A percentile compares a stretch with the other conserved stretches of the same genome.
Conservation (phyloP, 1,140 invertebrate species). For the Trichonephila inaurata region DNA sequence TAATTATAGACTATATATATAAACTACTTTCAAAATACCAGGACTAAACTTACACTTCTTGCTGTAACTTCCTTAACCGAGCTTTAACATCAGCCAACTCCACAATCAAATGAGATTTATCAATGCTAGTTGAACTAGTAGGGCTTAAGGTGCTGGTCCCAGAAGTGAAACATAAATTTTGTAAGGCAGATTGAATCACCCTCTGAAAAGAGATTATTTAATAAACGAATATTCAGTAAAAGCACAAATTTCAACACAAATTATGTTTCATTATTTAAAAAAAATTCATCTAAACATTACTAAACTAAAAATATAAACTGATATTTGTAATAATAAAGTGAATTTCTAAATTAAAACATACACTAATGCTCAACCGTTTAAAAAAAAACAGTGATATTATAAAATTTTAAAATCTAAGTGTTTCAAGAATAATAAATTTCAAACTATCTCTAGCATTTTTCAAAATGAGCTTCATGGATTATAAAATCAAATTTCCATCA, state of each 20-base stretch:
- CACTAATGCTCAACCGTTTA: too few species aligned
- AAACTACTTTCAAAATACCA: too few species aligned
- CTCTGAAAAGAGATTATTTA: constrained; percentile 32
- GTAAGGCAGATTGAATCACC: constrained; percentile 70
- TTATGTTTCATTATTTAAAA: too few species aligned
- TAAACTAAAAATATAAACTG: neutral
- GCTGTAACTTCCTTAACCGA: constrained; percentile 90
- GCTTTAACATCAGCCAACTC: constrained; percentile 96
- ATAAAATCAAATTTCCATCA: neutral
- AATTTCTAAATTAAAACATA: too few species aligned
- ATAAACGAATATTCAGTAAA: neutral
- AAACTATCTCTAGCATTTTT: too few species aligned
- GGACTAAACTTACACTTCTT: constrained; percentile 89
- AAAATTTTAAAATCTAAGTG: too few species aligned
- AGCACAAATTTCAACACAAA: neutral
- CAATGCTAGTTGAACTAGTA: constrained; percentile 78
- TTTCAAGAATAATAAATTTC: too few species aligned
- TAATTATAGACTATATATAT: too few species aligned
- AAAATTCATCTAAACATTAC: neutral
- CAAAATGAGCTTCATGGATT: too few species aligned
- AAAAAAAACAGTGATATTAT: too few species aligned
- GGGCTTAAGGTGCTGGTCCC: constrained; percentile 78
- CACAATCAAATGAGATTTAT: constrained; percentile 91
- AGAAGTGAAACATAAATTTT: constrained; percentile 70
- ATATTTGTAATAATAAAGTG: too few species aligned